A percentile compares a stretch with the other conserved stretches of the same genome.
Evolutionary conservation across 2,888 invertebrate genomes (phyloP).

Genomic region (Drosophila mettleri): DNA sequence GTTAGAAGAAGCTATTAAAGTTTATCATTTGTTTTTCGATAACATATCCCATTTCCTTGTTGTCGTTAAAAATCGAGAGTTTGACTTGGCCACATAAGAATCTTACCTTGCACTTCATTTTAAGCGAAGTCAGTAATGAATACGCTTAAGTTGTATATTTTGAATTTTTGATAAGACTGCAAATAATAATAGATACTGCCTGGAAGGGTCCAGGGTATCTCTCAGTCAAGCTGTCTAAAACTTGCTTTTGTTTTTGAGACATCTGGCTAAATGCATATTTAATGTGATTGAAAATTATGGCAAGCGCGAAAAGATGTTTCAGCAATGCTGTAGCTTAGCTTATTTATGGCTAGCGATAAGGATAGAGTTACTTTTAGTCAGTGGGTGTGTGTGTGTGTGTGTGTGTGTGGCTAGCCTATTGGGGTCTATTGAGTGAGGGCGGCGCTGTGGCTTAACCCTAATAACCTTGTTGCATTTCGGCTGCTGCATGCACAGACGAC

Average conservation of each 20-base stretch:
- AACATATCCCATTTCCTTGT: too few relatives aligned
- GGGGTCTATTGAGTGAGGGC: slow-evolving; percentile 22
- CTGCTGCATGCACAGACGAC: slow-evolving; percentile 47
- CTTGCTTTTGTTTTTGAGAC: slow-evolving; percentile 18
- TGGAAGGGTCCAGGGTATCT: too few relatives aligned
- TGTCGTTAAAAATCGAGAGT: too few relatives aligned
- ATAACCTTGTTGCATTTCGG: slow-evolving; percentile 74
- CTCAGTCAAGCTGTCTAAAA: too few relatives aligned
- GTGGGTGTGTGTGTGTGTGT: neutral
- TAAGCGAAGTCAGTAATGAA: too few relatives aligned
- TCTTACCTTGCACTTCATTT: too few relatives aligned
- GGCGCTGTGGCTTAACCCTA: slow-evolving; percentile 64
- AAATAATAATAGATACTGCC: too few relatives aligned
- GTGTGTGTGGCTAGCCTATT: neutral
- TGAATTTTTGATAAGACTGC: too few relatives aligned
- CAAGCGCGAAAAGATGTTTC: slow-evolving; percentile 40
- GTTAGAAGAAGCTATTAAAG: too few relatives aligned
- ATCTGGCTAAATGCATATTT: slow-evolving; percentile 56
- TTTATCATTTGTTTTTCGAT: too few relatives aligned
- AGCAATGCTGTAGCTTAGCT: slow-evolving; percentile 24
- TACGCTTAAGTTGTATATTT: too few relatives aligned
- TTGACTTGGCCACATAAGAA: too few relatives aligned
- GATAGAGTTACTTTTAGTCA: neutral
- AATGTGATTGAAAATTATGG: slow-evolving; percentile 80
- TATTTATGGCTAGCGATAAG: slow-evolving; percentile 27